Evolutionary conservation across 92 coral and sea anemone species (phyloP), one percentile per base, ranked within the genome.

Genomic region (Umimayanthus chanpuru): DNA sequence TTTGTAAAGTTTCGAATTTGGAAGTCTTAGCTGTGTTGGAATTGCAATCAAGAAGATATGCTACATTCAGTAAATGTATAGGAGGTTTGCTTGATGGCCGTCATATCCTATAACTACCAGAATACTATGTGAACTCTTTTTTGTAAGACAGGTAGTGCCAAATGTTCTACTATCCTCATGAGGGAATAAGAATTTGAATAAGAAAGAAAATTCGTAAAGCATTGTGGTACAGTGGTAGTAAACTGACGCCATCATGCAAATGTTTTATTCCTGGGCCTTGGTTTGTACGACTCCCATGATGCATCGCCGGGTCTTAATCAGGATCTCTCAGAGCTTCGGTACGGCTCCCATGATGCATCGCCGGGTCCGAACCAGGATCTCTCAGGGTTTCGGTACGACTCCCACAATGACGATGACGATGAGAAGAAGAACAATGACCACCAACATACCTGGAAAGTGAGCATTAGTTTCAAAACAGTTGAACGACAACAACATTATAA

Each of bases 351-450:
- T 56, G 65, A 56, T 56, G 65, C 65, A 14, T 56, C 6, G 67
- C 25, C 25, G 25, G n/a, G 6, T 61, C 25, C 67, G 18, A 61
- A 18, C 2, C 56, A 2, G 10, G 15, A 9, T 50, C 56, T 50
- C 16, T 72, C 30, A 72, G 21, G 77, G 20, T 15, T 49, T 83
- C 2, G 96, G 96, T 1, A 94, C 96, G 28, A 90, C 96, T 29
- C 86, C 98, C 56, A 96, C 96, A 9, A 93, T 89, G 68, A 96
- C 92, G 14, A 96, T 96, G 9, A 89, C 95, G 20, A 96, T 95
- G 70, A 96, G 88, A 49, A 96, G 92, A 71, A 96, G 89, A 49
- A 96, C 93, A 41, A 96, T 92, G 28, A 95, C 93, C 39, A 96
- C 93, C 91, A 96, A 91, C 99, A 96, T 96, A 18, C 93, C 99